Percentiles rank a stretch among this genome's conserved stretches.
Evolutionary conservation across 2,888 invertebrate genomes (phyloP).

Genomic region (Drosophila siamana): DNA sequence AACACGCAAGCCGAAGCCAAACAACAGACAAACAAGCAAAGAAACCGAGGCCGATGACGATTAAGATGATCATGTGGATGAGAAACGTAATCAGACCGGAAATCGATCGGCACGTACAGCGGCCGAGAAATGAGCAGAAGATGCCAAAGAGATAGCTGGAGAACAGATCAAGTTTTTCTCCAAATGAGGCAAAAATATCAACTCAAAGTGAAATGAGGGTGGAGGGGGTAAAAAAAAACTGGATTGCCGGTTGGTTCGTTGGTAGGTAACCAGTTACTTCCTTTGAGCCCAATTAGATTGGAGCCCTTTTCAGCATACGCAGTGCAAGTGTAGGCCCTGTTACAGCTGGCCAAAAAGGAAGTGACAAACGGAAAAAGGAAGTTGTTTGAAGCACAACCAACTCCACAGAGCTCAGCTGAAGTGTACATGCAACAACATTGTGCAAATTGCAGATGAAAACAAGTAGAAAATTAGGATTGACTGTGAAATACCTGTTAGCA

Average conservation of each 20-base stretch:
- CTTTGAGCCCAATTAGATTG: conserved; percentile 53
- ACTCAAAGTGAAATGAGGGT: conserved; percentile 1
- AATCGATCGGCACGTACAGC: conserved; percentile 82
- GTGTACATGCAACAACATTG: conserved; percentile 21
- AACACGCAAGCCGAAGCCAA: conserved; percentile 68
- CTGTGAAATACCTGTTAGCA: not conserved
- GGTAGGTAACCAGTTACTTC: conserved; percentile 57
- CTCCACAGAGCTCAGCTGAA: conserved; percentile 18
- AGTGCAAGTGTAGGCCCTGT: not conserved
- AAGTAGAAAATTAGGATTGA: conserved; percentile 9
- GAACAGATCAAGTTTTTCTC: conserved; percentile 15
- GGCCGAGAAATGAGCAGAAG: conserved; percentile 33
- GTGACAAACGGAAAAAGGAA: conserved; percentile 72
- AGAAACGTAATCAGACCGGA: conserved; percentile 82
- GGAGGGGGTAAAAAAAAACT: conserved; percentile 28
- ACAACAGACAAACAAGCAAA: conserved; percentile 55
- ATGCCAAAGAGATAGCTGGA: conserved; percentile 8
- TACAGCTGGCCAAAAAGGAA: conserved; percentile 40
- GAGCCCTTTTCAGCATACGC: conserved; percentile 31
- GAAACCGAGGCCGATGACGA: conserved; percentile 1
- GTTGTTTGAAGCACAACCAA: conserved; percentile 47
- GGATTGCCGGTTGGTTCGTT: conserved; percentile 16
- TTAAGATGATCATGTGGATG: conserved; percentile 61
- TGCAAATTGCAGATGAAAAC: conserved; percentile 23
- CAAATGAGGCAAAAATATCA: conserved; percentile 26